Base-by-base conservation (phyloP, 2,888 invertebrate species). In the Salpingus planirostris region DNA sequence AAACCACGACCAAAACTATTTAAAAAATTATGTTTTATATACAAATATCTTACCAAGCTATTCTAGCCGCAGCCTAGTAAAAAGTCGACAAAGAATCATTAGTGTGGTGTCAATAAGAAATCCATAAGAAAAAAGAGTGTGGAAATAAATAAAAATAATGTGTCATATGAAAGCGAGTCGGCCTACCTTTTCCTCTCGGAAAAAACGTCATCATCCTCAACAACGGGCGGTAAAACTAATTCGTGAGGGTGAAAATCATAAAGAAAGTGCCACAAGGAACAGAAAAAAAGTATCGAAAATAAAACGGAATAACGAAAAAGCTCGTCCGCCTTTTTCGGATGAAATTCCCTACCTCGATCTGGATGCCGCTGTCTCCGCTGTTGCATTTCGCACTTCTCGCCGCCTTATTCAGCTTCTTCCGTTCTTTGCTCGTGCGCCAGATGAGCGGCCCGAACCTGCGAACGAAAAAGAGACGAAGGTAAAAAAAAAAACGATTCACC, bases 291-390 rank as follows among this genome's bases (percentile, higher is more conserved):
- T n/a, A n/a, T n/a, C n/a, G n/a, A n/a, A n/a, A n/a, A n/a, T n/a
- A n/a, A n/a, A n/a, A n/a, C n/a, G n/a, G n/a, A n/a, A n/a, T n/a
- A n/a, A n/a, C n/a, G n/a, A n/a, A n/a, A n/a, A n/a, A n/a, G n/a
- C n/a, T n/a, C n/a, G n/a, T n/a, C n/a, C n/a, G n/a, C n/a, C n/a
- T n/a, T n/a, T n/a, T n/a, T n/a, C n/a, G n/a, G n/a, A n/a, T n/a
- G n/a, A n/a, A n/a, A n/a, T n/a, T n/a, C n/a, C 41, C 52, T 53
- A 65, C 65, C 67, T 78, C 78, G 47, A 80, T 75, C 62, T 80
- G 79, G 52, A 80, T 80, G 42, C 81, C 80, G 40, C 79, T 80
- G 60, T 81, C 80, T 3, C 80, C 80, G 55, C 79, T 80, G 60
- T 78, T 79, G 61, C 80, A 80, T 59, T 80, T 81, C 44, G 78